Conservation (phyloP, 2,888 invertebrate genomes). For the Eulithis testata region DNA sequence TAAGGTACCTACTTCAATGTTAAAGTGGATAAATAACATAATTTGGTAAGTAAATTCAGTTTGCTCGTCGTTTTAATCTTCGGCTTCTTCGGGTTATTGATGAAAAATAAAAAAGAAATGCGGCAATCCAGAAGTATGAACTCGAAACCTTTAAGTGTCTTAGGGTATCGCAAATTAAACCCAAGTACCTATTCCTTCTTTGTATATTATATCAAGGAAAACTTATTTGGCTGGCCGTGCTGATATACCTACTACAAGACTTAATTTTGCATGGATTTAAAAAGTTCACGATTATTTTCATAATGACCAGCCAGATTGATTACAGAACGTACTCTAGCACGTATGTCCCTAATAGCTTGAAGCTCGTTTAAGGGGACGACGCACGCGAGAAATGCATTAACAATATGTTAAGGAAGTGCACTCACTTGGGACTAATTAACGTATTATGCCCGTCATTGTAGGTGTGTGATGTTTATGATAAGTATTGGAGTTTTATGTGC, state of each 20-base stretch:
- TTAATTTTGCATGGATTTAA: conserved; percentile 11
- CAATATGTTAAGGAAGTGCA: conserved; percentile 57
- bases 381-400: conserved; percentile 69
- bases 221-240: not conserved
- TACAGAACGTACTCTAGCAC: conserved; percentile 26
- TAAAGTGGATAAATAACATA: no score
- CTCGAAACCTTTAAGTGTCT: no score
- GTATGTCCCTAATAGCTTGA: conserved; percentile 34
- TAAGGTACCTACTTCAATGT: no score
- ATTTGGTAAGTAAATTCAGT: no score
- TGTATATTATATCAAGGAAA: no score
- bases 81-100: no score
- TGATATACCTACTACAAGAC: not conserved
- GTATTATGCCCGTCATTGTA: conserved; percentile 37
- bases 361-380: conserved; percentile 35
- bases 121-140: no score
- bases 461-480: conserved; percentile 34
- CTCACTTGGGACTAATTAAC: conserved; percentile 60
- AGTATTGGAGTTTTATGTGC: conserved; percentile 23
- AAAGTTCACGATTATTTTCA: conserved; percentile 21
- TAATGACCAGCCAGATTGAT: conserved; percentile 33
- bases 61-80: no score
- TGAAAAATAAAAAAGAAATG: no score
- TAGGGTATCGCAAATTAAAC: no score
- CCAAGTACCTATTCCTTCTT: no score